These are phyloP conservation scores for Dascillus cervinus DNA, from an alignment of 2,888 invertebrate species.

Conservation along the genomic window DNA sequence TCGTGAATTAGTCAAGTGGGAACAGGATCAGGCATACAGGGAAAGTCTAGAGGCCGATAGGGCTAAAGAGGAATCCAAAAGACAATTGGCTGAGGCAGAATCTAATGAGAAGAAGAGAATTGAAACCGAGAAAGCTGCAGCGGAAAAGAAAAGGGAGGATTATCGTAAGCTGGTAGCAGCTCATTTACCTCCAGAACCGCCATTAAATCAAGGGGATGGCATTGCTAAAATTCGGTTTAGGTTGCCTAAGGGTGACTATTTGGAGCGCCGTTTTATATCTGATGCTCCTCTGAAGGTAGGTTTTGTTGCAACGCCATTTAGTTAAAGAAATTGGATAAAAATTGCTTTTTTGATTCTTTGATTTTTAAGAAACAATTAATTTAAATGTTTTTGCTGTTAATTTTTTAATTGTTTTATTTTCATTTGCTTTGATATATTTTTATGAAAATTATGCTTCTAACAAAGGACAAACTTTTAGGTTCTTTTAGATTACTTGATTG, in stretches of 20 bases:
- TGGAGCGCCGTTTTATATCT: conserved; percentile 70
- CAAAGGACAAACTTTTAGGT: too few species aligned
- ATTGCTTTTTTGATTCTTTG: conserved; percentile 2
- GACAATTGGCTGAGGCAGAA: conserved; percentile 66
- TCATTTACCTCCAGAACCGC: conserved; percentile 67
- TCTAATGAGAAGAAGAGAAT: conserved; percentile 64
- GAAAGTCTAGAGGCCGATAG: conserved; percentile 80
- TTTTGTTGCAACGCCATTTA: not conserved
- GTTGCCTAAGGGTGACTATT: conserved; percentile 66
- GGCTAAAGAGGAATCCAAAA: conserved; percentile 81
- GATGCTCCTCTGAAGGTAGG: conserved; percentile 50
- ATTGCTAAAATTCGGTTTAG: conserved; percentile 74
- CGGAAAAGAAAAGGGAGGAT: conserved; percentile 70
- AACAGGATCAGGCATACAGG: conserved; percentile 92
- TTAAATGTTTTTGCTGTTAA: conserved; percentile 1
- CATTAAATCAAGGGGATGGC: conserved; percentile 41
- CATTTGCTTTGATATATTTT: conserved; percentile 5
- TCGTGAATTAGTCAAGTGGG: conserved; percentile 80
- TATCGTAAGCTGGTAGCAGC: conserved; percentile 53
- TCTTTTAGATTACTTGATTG: conserved; percentile 79
- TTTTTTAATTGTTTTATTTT: too few species aligned
- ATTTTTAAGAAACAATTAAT: too few species aligned
- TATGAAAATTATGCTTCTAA: conserved; percentile 15
- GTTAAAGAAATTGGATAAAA: not conserved
- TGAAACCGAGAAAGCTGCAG: conserved; percentile 66